Base-by-base conservation (phyloP, 2,888 invertebrate genomes). In the Drosophila borborema region DNA sequence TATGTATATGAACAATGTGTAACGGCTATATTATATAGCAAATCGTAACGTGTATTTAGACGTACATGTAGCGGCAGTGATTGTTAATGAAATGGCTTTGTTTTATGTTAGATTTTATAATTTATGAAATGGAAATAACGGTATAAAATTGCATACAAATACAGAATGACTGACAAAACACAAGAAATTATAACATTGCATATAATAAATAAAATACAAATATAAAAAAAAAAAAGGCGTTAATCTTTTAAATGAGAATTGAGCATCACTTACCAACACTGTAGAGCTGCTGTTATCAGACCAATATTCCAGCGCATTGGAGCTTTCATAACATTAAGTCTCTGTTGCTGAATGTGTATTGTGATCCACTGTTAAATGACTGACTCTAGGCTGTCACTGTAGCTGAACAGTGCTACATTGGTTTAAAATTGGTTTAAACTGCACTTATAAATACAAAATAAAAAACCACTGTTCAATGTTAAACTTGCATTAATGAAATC, bases 91-190 rank as follows among this genome's bases (percentile, higher is more conserved):
- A 90, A 90, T 82, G 80, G 89, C 91, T 91, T 91, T 91, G 90
- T 91, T 88, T 91, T 90, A 72, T 90, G 82, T 89, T 89, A 91
- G 87, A 80, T 87, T 91, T 91, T 90, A 83, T 89, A 87, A 91
- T 89, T 90, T 90, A 81, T 71, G 76, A 86, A 74, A 72, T 78
- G 51, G 63, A 64, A 43, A 72, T 83, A 82, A 86, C 67, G 82
- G 86, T 85, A 77, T 69, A 81, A 72, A 84, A 87, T 72, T 82
- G 89, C 81, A 86, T 83, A 84, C 81, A 90, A 88, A 89, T 89
- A 91, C 90, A 90, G 91, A 91, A 91, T 91, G 91, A 91, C 91
- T 91, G 91, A 91, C 84, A 90, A 91, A 91, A 89, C 83, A 89
- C 86, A 90, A 86, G 34, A 51, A 91, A 90, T 86, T 88, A 86